phyloP scores from a whole-genome alignment of 1,140 invertebrate species.

The Tetranychus urticae region DNA sequence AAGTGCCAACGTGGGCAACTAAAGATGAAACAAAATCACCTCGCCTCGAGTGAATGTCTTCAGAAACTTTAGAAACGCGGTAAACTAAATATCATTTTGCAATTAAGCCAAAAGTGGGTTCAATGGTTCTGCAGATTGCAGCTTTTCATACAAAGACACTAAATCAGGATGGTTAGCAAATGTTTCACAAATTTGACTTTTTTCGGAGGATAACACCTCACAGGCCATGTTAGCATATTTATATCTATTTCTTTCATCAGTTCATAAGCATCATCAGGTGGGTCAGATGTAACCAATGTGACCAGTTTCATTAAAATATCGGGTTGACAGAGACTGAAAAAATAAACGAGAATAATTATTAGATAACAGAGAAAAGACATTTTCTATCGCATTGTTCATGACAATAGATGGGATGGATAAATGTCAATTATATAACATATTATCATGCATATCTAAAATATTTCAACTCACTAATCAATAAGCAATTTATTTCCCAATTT shows the following conservation, averaged over 20 bases:
- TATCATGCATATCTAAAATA: no score
- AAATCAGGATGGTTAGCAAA: constrained; percentile 29
- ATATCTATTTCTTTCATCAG: constrained; percentile 50
- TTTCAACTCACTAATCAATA: constrained; percentile 81
- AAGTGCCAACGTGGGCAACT: constrained; percentile 68
- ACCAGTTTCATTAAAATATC: constrained; percentile 65
- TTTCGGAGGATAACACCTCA: constrained; percentile 67
- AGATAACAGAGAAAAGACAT: not conserved
- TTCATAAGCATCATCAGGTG: constrained; percentile 39
- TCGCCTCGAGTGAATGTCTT: constrained; percentile 66
- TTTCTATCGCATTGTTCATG: no score
- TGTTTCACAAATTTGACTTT: not conserved
- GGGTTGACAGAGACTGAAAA: constrained; percentile 47
- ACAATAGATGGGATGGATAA: not conserved
- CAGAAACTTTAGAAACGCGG: constrained; percentile 36
- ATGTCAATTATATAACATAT: constrained; percentile 16
- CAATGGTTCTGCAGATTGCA: constrained; percentile 49
- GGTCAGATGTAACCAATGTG: constrained; percentile 59
- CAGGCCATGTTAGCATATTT: constrained; percentile 66
- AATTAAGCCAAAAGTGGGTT: constrained; percentile 88
- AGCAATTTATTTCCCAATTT: constrained; percentile 73
- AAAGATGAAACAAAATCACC: constrained; percentile 61
- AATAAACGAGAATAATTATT: constrained; percentile 3
- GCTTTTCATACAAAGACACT: constrained; percentile 19
- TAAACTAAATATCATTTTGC: constrained; percentile 68